Conservation (phyloP, 2,888 invertebrate genomes). For the Magallana nippona region DNA sequence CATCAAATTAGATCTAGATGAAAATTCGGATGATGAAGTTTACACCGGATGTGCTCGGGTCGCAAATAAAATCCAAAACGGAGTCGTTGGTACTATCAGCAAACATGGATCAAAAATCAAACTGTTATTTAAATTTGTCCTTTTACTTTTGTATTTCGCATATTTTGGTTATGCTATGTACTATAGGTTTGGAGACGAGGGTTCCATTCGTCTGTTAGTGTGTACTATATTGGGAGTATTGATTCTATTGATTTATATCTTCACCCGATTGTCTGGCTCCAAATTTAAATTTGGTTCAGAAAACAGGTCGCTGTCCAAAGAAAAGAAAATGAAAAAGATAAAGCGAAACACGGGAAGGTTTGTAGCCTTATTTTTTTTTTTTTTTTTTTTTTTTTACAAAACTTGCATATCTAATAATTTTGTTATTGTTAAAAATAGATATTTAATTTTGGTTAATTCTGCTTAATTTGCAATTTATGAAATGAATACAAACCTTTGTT, state of each 20-base stretch:
- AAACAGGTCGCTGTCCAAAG: conserved; percentile 45
- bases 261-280: neutral
- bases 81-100: neutral
- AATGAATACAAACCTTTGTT: too few relatives aligned
- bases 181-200: conserved; percentile 66
- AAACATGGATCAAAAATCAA: conserved; percentile 16
- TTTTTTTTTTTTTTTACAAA: neutral
- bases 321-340: conserved; percentile 39
- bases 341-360: conserved; percentile 35
- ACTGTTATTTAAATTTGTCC: conserved; percentile 12
- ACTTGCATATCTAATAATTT: neutral
- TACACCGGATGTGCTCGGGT: neutral
- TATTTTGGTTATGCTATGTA: conserved; percentile 59
- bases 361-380: neutral
- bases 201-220: conserved; percentile 61
- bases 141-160: conserved; percentile 51
- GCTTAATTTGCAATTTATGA: too few relatives aligned
- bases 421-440: too few relatives aligned
- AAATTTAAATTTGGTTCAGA: neutral
- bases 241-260: neutral
- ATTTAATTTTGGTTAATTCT: too few relatives aligned
- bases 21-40: neutral
- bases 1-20: neutral
- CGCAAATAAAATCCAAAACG: conserved; percentile 20
- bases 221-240: conserved; percentile 57